Percentiles rank a stretch among this genome's conserved stretches.
Evolutionary conservation across 2,113 vertebrate genomes (phyloP).

Genomic region (Rhombomys opimus): DNA sequence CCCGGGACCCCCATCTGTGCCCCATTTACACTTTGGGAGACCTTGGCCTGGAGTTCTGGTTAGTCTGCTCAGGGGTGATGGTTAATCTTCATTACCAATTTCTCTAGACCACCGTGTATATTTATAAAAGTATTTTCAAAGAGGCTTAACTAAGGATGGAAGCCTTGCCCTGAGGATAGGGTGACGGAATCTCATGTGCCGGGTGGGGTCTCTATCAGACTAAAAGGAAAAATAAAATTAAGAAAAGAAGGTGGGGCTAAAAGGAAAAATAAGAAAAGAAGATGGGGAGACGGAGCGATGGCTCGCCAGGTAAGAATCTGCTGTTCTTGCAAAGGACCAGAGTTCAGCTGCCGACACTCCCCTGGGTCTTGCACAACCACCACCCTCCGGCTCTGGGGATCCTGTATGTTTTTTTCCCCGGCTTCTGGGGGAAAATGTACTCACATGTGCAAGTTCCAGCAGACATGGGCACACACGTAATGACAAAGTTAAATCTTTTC

Average conservation of each 20-base stretch:
- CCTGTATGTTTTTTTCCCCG: neutral
- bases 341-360: neutral
- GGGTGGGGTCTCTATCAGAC: neutral
- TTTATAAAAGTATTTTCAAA: neutral
- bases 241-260: neutral
- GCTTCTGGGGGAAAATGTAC: neutral
- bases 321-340: too few species aligned
- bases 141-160: neutral
- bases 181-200: neutral
- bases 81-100: too few species aligned
- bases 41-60: neutral
- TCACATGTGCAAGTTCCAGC: neutral
- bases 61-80: neutral
- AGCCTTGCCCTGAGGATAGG: neutral
- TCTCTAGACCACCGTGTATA: neutral
- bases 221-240: too few species aligned
- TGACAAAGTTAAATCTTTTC: neutral
- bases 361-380: neutral
- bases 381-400: neutral
- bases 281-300: neutral
- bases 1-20: neutral
- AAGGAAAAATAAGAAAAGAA: neutral
- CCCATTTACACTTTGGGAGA: too few species aligned
- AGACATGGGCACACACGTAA: neutral
- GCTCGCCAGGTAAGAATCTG: neutral